A percentile compares a stretch with the other conserved stretches of the same genome.
phyloP scores from a whole-genome alignment of 2,888 invertebrate genomes.

The Chymomyza fuscimana region DNA sequence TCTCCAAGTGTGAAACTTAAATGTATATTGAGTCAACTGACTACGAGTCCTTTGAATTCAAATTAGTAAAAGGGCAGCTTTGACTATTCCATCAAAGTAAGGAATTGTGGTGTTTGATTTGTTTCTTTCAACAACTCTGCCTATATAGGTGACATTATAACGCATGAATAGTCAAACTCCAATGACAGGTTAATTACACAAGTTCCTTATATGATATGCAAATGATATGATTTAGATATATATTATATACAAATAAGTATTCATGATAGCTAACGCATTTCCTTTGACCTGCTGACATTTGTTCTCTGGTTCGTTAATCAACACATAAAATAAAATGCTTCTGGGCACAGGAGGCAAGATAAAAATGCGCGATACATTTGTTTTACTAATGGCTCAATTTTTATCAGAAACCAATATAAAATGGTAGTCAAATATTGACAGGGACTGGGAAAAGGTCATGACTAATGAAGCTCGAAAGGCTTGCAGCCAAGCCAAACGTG shows the following conservation, averaged over 20 bases:
- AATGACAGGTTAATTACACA: background rate
- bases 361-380: background rate
- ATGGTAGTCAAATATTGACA: background rate
- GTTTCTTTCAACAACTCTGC: background rate
- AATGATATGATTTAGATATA: background rate
- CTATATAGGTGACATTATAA: background rate
- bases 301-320: background rate
- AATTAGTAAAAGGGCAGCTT: too few relatives aligned
- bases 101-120: too few relatives aligned
- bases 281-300: slow-evolving; percentile 1
- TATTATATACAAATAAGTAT: background rate
- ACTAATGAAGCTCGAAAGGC: slow-evolving; percentile 47
- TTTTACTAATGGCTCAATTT: background rate
- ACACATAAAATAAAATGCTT: background rate
- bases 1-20: too few relatives aligned
- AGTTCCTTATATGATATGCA: background rate
- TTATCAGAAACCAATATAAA: background rate
- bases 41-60: too few relatives aligned
- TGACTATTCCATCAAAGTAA: background rate
- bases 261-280: background rate
- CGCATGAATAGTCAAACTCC: background rate
- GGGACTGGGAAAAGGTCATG: slow-evolving; percentile 33
- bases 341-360: background rate
- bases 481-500: slow-evolving; percentile 40
- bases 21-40: too few relatives aligned